These are phyloP conservation scores for Masticophis lateralis DNA, from an alignment of 2,797 vertebrate species.

Conservation along the genomic window DNA sequence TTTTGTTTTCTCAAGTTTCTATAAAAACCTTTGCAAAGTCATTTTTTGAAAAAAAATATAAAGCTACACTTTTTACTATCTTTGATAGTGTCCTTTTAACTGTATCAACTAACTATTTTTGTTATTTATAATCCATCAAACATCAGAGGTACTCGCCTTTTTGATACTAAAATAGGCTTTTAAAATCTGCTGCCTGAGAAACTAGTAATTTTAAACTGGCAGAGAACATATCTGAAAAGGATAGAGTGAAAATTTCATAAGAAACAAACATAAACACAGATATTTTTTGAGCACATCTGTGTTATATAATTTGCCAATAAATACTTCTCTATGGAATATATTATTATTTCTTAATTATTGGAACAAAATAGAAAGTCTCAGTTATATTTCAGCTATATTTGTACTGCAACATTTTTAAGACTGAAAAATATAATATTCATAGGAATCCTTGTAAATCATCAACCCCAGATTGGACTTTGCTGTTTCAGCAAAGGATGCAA, in stretches of 20 bases:
- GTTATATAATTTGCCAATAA: rapidly evolving
- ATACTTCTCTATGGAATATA: not conserved
- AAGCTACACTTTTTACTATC: not conserved
- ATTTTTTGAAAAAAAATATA: not conserved
- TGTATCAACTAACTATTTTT: conserved; percentile 26
- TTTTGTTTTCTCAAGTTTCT: not conserved
- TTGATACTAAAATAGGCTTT: conserved; percentile 40
- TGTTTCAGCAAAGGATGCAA: not conserved
- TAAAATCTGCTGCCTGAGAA: conserved; percentile 28
- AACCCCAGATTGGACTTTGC: not conserved
- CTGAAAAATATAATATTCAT: not conserved
- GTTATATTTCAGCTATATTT: not conserved
- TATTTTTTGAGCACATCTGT: not conserved
- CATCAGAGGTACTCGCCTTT: conserved; percentile 52
- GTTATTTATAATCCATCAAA: conserved; percentile 43
- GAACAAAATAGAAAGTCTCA: not conserved
- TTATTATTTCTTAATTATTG: not conserved
- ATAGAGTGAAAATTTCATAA: not conserved
- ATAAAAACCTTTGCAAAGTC: not conserved
- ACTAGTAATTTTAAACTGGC: conserved; percentile 42
- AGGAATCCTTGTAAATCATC: not conserved
- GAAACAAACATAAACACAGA: not conserved
- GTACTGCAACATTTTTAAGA: not conserved
- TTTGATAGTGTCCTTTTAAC: conserved; percentile 47
- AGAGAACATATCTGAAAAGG: not conserved